Base-by-base conservation (phyloP, 2,888 invertebrate genomes). In the Labia minor region DNA sequence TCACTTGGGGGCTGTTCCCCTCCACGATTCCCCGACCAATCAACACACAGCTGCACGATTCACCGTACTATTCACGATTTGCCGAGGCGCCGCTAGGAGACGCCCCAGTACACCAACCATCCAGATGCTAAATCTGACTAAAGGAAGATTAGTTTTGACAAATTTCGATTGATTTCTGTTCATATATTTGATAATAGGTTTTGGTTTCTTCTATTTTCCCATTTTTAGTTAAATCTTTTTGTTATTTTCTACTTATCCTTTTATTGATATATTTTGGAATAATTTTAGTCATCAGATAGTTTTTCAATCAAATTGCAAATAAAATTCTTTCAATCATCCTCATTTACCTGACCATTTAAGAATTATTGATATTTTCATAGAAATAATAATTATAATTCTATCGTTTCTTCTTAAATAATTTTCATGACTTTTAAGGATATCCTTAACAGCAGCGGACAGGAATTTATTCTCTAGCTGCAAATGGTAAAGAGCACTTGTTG, bases 391-490 rank as follows among this genome's bases (percentile, higher is more conserved):
- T 10, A 49, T 49, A 3, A 49, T 49, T 16, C n/a, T 49, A 16
- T 49, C 49, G 49, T 49, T 49, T 49, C 49, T 49, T 14, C 49
- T 49, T 4, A 49, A 49, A 49, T 49, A 49, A 49, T 49, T 49
- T 49, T 49, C 49, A 49, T 49, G 49, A 49, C 49, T 49, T 49
- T 49, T 49, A 49, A 49, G 49, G 49, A 49, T 49, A 49, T n/a
- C 49, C 14, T 49, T 10, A 49, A 49, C 49, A 49, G 14, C 14
- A 14, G 49, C 3, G 2, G 49, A 16, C 49, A 49, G 14, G 49
- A 49, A 49, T 49, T 49, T 49, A 49, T 49, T n/a, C 49, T 49
- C 49, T 8, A n/a, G 3, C 49, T 49, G 2, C 14, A 49, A 49
- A 49, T n/a, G 49, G 49, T 14, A 49, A 49, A n/a, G n/a, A 49